Evolutionary conservation across 2,113 vertebrate species (phyloP).

Genomic region (Rafetus swinhoei): DNA sequence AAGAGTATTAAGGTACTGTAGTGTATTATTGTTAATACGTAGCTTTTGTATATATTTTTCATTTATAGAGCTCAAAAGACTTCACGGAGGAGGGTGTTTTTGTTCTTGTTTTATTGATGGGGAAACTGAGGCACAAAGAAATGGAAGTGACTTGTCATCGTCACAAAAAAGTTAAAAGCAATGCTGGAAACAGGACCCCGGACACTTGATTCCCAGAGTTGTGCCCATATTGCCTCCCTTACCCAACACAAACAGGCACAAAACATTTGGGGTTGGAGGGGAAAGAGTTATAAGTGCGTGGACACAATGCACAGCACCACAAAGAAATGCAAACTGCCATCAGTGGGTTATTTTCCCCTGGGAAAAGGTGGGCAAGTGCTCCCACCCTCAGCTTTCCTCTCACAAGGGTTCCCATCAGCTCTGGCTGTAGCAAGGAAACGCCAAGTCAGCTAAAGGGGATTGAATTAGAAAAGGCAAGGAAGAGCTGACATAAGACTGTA

Average conservation of each 20-base stretch:
- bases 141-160: not conserved
- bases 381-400: not conserved
- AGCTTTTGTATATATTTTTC: not conserved
- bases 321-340: not conserved
- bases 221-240: not conserved
- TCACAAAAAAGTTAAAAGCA: not conserved
- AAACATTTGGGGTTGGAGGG: not conserved
- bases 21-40: not conserved
- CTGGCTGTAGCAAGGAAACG: not conserved
- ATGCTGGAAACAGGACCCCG: not conserved
- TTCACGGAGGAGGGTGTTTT: not conserved
- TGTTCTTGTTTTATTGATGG: not conserved
- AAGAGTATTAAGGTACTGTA: not conserved
- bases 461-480: not conserved
- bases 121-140: not conserved
- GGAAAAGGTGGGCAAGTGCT: not conserved
- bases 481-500: fast-evolving
- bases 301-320: too few species aligned
- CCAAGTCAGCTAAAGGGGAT: not conserved
- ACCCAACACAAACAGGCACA: not conserved
- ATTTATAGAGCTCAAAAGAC: not conserved
- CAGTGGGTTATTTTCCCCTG: fast-evolving
- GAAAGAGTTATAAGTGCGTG: not conserved
- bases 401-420: not conserved
- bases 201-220: fast-evolving